Percentiles rank a stretch among this genome's conserved stretches.
These are phyloP conservation scores for Caerostris extrusa DNA, from an alignment of 1,140 invertebrate genomes.

Conservation along the genomic window DNA sequence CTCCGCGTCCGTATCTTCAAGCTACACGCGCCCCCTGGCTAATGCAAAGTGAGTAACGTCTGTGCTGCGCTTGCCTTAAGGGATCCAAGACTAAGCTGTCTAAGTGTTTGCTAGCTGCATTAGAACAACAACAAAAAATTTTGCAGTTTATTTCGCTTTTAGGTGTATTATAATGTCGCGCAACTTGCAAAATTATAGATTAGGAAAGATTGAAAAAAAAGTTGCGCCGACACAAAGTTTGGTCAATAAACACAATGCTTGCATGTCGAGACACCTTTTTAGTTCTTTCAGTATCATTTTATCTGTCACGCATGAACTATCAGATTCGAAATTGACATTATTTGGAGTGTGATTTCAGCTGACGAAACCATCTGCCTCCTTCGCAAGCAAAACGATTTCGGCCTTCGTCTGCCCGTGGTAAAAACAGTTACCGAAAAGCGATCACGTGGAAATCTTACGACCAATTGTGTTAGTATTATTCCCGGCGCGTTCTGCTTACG, in stretches of 20 bases:
- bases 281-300: neutral
- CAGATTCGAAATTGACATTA: conserved; percentile 1
- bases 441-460: neutral
- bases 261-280: neutral
- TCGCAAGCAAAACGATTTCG: neutral
- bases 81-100: too few species aligned
- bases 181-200: neutral
- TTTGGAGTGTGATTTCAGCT: neutral
- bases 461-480: neutral
- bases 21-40: too few species aligned
- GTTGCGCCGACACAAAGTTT: neutral
- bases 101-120: too few species aligned
- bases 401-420: neutral
- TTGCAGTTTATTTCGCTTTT: too few species aligned
- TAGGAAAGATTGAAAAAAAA: neutral
- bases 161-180: too few species aligned
- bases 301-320: neutral
- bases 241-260: neutral
- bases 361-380: neutral
- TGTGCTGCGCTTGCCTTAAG: too few species aligned
- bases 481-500: neutral
- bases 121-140: too few species aligned
- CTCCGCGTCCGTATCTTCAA: too few species aligned
- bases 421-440: neutral
- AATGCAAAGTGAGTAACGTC: too few species aligned